A percentile compares a stretch with the other conserved stretches of the same genome.
phyloP scores from a whole-genome alignment of 2,888 invertebrate genomes.

The Limenitis arthemis region DNA sequence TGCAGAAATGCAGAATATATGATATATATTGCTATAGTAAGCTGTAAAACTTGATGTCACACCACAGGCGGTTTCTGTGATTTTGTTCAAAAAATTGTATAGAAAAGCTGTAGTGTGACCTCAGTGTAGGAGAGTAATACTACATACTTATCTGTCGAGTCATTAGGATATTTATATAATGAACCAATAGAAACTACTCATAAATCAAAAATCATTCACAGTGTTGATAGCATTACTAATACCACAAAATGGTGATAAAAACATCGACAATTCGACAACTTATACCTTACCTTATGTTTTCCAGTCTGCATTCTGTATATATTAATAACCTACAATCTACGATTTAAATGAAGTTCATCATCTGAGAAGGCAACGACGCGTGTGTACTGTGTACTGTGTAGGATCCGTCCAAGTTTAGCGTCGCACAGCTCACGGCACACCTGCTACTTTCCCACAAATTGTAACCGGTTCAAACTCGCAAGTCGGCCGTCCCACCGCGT shows the following conservation, averaged over 20 bases:
- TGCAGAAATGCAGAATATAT: too few species aligned
- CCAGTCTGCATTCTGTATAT: too few species aligned
- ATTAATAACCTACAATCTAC: slow-evolving; percentile 59
- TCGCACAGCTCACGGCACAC: slow-evolving; percentile 42
- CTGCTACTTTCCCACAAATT: slow-evolving; percentile 68
- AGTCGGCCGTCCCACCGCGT: slow-evolving; percentile 41
- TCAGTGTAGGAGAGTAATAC: too few species aligned
- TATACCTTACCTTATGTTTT: too few species aligned
- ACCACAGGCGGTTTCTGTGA: too few species aligned
- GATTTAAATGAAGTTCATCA: slow-evolving; percentile 69
- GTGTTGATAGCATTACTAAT: neutral
- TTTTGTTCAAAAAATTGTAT: too few species aligned
- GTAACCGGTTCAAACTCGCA: slow-evolving; percentile 58
- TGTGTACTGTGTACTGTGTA: slow-evolving; percentile 34
- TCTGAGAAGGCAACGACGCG: slow-evolving; percentile 65
- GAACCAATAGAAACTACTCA: neutral
- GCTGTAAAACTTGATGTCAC: too few species aligned
- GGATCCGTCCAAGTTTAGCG: slow-evolving; percentile 49
- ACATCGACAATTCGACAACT: too few species aligned
- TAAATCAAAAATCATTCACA: neutral
- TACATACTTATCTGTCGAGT: too few species aligned
- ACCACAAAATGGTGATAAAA: slow-evolving; percentile 8
- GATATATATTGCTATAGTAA: too few species aligned
- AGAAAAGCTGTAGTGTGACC: too few species aligned
- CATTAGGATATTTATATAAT: too few species aligned